Evolutionary conservation across 2,113 vertebrate species (phyloP).

Genomic region (Anarhynchus alexandrinus): DNA sequence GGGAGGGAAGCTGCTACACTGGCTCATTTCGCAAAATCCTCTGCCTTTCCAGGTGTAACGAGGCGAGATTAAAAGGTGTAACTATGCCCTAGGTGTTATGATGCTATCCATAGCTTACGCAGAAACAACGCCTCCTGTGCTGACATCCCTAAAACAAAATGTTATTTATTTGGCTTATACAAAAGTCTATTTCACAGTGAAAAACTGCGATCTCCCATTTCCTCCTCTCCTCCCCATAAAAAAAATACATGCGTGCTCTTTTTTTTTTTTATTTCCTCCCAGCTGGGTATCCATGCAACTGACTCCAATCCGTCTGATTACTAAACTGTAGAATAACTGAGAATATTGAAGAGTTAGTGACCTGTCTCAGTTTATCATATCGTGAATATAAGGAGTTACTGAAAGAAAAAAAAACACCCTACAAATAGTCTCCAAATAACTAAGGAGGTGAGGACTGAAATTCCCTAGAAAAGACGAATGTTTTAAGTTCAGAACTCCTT

Average conservation of each 20-base stretch:
- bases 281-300: background rate
- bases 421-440: background rate
- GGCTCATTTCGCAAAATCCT: background rate
- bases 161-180: background rate
- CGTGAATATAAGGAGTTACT: background rate
- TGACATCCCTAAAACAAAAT: background rate
- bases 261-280: background rate
- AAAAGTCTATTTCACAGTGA: background rate
- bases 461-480: background rate
- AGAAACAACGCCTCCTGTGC: background rate
- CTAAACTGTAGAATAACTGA: background rate
- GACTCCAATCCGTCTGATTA: background rate
- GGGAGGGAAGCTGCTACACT: background rate
- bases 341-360: background rate
- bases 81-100: background rate
- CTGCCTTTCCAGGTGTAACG: background rate
- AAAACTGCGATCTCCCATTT: background rate
- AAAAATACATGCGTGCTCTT: background rate
- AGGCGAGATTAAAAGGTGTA: background rate
- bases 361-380: background rate
- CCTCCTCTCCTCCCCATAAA: background rate
- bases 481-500: conserved; percentile 18
- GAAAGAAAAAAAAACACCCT: background rate
- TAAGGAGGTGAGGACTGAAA: background rate
- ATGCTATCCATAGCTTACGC: background rate